Base-by-base conservation (phyloP, 2,113 vertebrate species). In the Orientallactaga bullata region DNA sequence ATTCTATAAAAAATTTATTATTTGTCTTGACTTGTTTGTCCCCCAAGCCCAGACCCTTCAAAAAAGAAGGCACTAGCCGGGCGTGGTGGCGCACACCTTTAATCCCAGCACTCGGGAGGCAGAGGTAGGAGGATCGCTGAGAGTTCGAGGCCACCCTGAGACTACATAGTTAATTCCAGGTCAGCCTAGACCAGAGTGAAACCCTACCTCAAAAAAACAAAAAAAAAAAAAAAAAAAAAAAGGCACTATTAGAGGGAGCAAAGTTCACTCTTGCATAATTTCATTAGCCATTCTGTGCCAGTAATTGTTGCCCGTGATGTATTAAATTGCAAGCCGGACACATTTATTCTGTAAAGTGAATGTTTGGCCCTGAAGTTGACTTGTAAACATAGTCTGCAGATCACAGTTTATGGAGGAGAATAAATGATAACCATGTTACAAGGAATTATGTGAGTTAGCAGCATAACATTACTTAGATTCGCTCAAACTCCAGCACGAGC, bases 401-500 rank as follows among this genome's bases (percentile, higher is more conserved):
- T 74, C 20, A 88, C 88, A 82, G 92, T 95, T 96, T 90, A 83
- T 82, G 65, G 55, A 11, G 69, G 32, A 18, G 28, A 4, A 82
- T 96, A 91, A 93, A 91, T 79, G 11, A 93, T 90, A 71, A 5
- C 8, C 88, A 77, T 74, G 84, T 74, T 90, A 65, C 73, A 94
- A 90, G 63, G 69, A 91, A 93, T 96, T 73, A 79, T 95, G 69
- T 94, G 60, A 89, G 77, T 81, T 71, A 51, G 20, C 47, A 58
- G 23, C 58, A 39, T 83, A 89, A 87, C 7, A 42, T 89, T 93
- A 93, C 84, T 93, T 93, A 78, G 93, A 93, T 93, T 90, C 74
- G 69, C 76, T 94, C 83, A 93, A 65, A 95, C 39, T 89, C 87
- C 77, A 95, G 73, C 65, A 94, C 85, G 60, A 92, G 58, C 81